Conservation (phyloP, 1,140 invertebrate genomes). For the Brachystomella parvula region DNA sequence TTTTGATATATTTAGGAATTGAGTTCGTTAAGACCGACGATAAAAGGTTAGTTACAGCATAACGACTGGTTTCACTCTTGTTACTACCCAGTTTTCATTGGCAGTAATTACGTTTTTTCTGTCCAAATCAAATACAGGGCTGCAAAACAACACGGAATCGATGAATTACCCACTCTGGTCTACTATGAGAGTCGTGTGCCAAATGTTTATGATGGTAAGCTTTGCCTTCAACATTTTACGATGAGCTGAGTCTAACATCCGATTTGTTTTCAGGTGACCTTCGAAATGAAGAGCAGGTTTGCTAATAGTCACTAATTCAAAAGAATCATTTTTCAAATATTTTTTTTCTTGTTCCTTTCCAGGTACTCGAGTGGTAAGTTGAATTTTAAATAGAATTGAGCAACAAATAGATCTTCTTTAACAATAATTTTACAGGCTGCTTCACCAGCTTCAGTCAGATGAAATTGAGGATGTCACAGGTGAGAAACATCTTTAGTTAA, state of each 20-base stretch:
- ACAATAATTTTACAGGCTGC: conserved; percentile 64
- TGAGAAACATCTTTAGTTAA: background rate
- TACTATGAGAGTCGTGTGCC: conserved; percentile 90
- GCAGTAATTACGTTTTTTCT: conserved; percentile 34
- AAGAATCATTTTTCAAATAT: too few species aligned
- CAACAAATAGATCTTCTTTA: background rate
- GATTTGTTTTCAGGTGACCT: conserved; percentile 66
- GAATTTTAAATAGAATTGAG: background rate
- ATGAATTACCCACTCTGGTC: conserved; percentile 72
- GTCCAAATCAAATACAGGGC: too few species aligned
- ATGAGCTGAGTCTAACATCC: too few species aligned
- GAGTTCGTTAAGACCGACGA: conserved; percentile 92
- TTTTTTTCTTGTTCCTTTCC: too few species aligned
- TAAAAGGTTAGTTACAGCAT: too few species aligned
- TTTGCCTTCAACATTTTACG: too few species aligned
- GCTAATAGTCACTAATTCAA: too few species aligned
- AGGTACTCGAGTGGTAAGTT: conserved; percentile 65
- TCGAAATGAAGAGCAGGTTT: conserved; percentile 82
- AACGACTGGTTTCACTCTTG: conserved; percentile 22
- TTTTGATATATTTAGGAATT: conserved; percentile 52
- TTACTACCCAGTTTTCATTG: conserved; percentile 12
- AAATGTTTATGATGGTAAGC: conserved; percentile 78
- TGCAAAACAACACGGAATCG: conserved; percentile 75
- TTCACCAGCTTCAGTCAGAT: conserved; percentile 70
- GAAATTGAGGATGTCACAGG: conserved; percentile 86